These are phyloP conservation scores for Sinosuthora webbiana DNA, from an alignment of 2,113 vertebrate species.

Conservation along the genomic window DNA sequence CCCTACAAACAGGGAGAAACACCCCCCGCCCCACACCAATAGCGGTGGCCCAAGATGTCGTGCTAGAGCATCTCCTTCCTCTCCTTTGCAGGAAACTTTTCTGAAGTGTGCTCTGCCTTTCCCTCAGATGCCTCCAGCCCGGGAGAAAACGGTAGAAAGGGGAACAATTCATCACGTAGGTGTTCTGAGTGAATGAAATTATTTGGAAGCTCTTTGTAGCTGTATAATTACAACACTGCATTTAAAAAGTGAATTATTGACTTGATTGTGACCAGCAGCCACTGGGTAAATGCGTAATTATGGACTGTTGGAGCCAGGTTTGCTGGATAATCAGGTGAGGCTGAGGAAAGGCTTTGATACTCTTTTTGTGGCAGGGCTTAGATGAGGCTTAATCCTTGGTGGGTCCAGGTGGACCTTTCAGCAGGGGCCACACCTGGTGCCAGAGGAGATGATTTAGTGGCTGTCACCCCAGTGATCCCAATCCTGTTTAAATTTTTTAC, in stretches of 20 bases:
- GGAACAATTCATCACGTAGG: constrained; percentile 22
- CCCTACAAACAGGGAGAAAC: not conserved
- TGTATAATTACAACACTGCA: constrained; percentile 37
- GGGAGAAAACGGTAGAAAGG: constrained; percentile 6
- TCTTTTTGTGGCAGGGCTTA: not conserved
- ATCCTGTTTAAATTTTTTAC: not conserved
- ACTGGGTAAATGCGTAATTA: constrained; percentile 62
- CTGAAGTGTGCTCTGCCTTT: not conserved
- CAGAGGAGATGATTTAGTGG: not conserved
- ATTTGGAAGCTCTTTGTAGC: constrained; percentile 58
- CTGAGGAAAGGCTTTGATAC: constrained; percentile 41
- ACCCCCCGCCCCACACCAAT: not conserved
- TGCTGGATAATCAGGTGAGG: not conserved
- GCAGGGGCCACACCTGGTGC: not conserved
- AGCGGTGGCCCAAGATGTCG: not conserved
- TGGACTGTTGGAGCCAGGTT: constrained; percentile 25
- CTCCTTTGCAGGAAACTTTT: not conserved
- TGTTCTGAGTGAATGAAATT: constrained; percentile 18
- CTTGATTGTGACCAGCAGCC: constrained; percentile 68
- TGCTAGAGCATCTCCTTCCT: not conserved
- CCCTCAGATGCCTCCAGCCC: not conserved
- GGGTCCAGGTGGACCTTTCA: not conserved
- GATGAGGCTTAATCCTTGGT: not conserved
- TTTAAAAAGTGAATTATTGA: constrained; percentile 75
- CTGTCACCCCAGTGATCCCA: not conserved